Conservation (phyloP, 2,113 vertebrate genomes). For the Chamaetylas fuelleborni region DNA sequence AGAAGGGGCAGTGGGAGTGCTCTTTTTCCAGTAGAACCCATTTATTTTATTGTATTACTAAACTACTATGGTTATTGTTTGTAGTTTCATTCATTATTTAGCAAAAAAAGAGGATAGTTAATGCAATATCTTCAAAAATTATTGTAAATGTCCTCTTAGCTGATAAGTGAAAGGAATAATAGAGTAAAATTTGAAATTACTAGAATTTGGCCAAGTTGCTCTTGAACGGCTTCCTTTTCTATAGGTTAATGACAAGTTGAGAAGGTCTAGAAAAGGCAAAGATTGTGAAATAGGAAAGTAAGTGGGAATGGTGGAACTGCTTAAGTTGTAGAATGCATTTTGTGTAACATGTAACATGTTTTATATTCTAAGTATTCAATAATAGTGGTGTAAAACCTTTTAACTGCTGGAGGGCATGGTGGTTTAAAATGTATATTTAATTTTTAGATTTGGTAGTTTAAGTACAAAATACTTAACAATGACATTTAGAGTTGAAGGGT, state of each 20-base stretch:
- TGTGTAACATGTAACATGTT: accelerated
- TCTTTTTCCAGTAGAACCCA: not conserved
- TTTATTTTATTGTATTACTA: not conserved
- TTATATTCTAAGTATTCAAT: not conserved
- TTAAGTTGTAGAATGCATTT: not conserved
- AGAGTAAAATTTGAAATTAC: not conserved
- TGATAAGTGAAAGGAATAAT: not conserved
- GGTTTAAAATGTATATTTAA: not conserved
- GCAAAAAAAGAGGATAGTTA: not conserved
- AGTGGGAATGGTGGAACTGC: not conserved
- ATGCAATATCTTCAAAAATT: not conserved
- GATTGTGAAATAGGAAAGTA: not conserved
- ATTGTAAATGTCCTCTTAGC: not conserved
- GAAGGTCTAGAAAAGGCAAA: not conserved
- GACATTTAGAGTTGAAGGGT: not conserved
- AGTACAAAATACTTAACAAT: not conserved
- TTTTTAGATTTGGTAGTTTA: not conserved
- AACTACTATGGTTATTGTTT: not conserved
- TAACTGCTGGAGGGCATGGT: not conserved
- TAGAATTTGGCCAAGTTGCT: not conserved
- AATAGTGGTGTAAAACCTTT: not conserved
- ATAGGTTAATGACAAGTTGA: not conserved
- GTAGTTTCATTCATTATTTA: not conserved
- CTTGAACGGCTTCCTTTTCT: not conserved
- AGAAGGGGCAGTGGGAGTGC: not conserved